Percentiles rank a stretch among this genome's conserved stretches.
phyloP scores from a whole-genome alignment of 1,140 invertebrate species.

The Mizuhopecten yessoensis region DNA sequence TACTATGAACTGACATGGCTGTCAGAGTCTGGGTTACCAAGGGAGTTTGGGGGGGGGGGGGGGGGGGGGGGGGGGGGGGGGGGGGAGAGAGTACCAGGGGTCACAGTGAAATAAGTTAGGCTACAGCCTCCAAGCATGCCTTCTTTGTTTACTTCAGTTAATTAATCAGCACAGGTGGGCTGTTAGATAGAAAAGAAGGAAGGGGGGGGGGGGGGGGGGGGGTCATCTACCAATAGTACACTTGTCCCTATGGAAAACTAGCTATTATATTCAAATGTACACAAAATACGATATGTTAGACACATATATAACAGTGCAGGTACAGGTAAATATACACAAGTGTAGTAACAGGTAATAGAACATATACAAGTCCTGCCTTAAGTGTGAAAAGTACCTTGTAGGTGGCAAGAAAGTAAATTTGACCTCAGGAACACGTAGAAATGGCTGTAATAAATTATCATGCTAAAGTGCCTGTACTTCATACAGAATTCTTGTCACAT shows the following conservation, averaged over 20 bases:
- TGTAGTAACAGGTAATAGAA: too few species aligned
- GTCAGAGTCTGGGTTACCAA: not conserved
- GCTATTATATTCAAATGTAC: not conserved
- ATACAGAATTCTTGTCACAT: not conserved
- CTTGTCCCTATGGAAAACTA: not conserved
- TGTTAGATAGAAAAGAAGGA: too few species aligned
- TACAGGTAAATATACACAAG: slow-evolving; percentile 8
- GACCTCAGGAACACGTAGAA: not conserved
- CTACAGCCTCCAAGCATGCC: not conserved
- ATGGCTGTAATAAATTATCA: slow-evolving; percentile 8
- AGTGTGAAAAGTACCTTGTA: not conserved
- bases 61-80: too few species aligned
- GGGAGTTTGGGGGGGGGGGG: not conserved
- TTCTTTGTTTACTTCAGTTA: too few species aligned
- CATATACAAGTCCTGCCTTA: not conserved
- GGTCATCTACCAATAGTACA: not conserved
- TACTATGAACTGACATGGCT: not conserved
- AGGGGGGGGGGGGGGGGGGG: not conserved
- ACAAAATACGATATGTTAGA: not conserved
- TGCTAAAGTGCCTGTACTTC: not conserved
- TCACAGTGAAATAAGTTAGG: too few species aligned
- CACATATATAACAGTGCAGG: not conserved
- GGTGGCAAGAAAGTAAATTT: not conserved
- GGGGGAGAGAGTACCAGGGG: too few species aligned
- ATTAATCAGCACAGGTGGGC: too few species aligned